Conservation (phyloP, 53 echinoderm and acorn worm genomes). For the Astropecten irregularis region DNA sequence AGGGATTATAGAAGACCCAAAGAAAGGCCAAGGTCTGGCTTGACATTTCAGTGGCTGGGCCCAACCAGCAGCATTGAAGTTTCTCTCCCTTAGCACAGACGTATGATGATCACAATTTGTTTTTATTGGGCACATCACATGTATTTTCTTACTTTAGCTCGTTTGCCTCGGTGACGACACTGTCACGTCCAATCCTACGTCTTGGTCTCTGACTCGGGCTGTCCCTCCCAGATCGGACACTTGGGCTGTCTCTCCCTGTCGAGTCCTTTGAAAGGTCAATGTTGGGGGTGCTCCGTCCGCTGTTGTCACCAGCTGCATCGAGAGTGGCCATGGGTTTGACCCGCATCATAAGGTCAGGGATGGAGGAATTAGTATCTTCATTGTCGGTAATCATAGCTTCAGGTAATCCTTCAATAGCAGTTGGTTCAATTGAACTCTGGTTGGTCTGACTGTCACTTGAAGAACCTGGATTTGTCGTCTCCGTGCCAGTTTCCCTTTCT, state of each 20-base stretch:
- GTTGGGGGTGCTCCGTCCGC: constrained; percentile 10
- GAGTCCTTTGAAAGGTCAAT: neutral
- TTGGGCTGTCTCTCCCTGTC: constrained; percentile 42
- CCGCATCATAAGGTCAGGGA: neutral
- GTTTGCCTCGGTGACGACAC: constrained; percentile 41
- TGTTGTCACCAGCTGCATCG: neutral
- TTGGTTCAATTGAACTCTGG: neutral
- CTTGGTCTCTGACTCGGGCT: constrained; percentile 36
- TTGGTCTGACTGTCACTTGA: neutral
- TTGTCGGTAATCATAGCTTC: neutral
- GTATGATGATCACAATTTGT: no score
- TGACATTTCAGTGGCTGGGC: no score
- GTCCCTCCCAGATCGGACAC: constrained; percentile 5
- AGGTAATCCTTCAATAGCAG: neutral
- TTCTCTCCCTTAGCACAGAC: no score
- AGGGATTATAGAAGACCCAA: no score
- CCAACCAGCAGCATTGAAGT: no score
- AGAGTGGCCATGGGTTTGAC: neutral
- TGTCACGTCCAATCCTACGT: constrained; percentile 15
- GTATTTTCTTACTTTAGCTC: constrained; percentile 33
- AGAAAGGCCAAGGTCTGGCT: no score
- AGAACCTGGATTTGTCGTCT: neutral
- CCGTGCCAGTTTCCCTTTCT: no score
- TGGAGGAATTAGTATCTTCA: constrained; percentile 23
- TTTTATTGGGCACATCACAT: no score